Percentiles rank a stretch among this genome's conserved stretches.
These are phyloP conservation scores for Macrotrachela quadricornifera DNA, from an alignment of 1,140 invertebrate species.

Conservation along the genomic window DNA sequence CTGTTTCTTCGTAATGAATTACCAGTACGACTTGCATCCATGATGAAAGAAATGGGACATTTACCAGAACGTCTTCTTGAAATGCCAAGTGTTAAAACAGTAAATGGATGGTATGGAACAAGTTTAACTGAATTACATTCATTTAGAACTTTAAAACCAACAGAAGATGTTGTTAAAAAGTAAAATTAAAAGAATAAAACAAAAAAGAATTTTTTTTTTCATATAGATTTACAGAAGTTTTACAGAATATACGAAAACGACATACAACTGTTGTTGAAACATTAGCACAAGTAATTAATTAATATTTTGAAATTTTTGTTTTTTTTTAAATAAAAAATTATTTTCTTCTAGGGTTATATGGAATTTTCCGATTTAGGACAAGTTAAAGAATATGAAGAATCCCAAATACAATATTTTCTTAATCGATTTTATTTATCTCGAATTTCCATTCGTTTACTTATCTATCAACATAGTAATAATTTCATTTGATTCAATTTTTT, in stretches of 20 bases:
- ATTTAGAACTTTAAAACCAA: slow-evolving; percentile 57
- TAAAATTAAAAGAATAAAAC: slow-evolving; percentile 37
- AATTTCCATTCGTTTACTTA: slow-evolving; percentile 90
- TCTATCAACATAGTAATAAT: slow-evolving; percentile 88
- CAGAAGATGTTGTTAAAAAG: slow-evolving; percentile 37
- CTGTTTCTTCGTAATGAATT: slow-evolving; percentile 78
- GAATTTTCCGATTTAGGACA: too few relatives aligned
- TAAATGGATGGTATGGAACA: slow-evolving; percentile 36
- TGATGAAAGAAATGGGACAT: slow-evolving; percentile 89
- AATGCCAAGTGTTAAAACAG: not conserved
- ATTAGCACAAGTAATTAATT: slow-evolving; percentile 54
- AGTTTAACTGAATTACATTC: slow-evolving; percentile 78
- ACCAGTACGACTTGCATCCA: slow-evolving; percentile 78
- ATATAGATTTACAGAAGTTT: slow-evolving; percentile 57
- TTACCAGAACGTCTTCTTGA: slow-evolving; percentile 54
- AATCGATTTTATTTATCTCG: slow-evolving; percentile 90
- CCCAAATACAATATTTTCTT: slow-evolving; percentile 64
- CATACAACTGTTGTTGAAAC: slow-evolving; percentile 90
- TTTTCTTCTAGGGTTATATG: too few relatives aligned
- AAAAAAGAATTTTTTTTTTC: slow-evolving; percentile 13
- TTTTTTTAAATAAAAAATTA: not conserved
- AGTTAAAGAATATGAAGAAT: not conserved
- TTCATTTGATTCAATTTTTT: not conserved
- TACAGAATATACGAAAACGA: slow-evolving; percentile 73
- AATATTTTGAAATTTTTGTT: not conserved